A percentile compares a stretch with the other conserved stretches of the same genome.
Conservation (phyloP, 2,888 invertebrate genomes). For the Hemaris fuciformis region DNA sequence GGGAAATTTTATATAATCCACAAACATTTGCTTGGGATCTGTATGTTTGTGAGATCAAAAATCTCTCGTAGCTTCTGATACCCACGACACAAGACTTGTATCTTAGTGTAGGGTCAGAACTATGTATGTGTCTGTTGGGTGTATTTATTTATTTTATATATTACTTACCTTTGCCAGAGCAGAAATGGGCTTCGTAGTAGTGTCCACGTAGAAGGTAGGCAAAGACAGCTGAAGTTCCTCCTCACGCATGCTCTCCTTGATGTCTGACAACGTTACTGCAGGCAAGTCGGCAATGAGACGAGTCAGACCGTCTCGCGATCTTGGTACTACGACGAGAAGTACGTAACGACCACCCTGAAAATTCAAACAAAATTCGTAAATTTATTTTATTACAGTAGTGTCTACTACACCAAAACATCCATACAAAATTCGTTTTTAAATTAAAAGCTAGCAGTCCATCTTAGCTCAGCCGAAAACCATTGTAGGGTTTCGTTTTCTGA, state of each 20-base stretch:
- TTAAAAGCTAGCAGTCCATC: too few relatives aligned
- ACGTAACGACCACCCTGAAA: conserved; percentile 82
- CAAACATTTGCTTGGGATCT: too few relatives aligned
- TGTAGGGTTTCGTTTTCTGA: too few relatives aligned
- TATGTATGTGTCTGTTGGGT: too few relatives aligned
- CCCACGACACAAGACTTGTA: too few relatives aligned
- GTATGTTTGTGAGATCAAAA: too few relatives aligned
- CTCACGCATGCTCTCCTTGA: conserved; percentile 65
- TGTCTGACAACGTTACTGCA: conserved; percentile 65
- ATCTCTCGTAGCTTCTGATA: too few relatives aligned
- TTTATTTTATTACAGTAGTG: neutral
- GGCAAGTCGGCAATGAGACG: conserved; percentile 79
- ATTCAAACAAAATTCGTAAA: neutral
- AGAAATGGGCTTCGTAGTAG: conserved; percentile 83
- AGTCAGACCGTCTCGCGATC: conserved; percentile 80
- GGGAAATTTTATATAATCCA: too few relatives aligned
- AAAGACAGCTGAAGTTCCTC: conserved; percentile 76
- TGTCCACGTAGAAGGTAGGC: conserved; percentile 84
- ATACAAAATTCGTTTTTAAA: too few relatives aligned
- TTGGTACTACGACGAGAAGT: conserved; percentile 80
- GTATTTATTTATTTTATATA: neutral
- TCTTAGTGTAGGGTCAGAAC: too few relatives aligned
- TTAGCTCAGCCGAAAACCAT: too few relatives aligned
- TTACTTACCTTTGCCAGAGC: conserved; percentile 77
- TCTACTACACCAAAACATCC: too few relatives aligned